Percentiles rank a stretch among this genome's conserved stretches.
Evolutionary conservation across 2,113 vertebrate genomes (phyloP).

Genomic region (Phocoena phocoena): DNA sequence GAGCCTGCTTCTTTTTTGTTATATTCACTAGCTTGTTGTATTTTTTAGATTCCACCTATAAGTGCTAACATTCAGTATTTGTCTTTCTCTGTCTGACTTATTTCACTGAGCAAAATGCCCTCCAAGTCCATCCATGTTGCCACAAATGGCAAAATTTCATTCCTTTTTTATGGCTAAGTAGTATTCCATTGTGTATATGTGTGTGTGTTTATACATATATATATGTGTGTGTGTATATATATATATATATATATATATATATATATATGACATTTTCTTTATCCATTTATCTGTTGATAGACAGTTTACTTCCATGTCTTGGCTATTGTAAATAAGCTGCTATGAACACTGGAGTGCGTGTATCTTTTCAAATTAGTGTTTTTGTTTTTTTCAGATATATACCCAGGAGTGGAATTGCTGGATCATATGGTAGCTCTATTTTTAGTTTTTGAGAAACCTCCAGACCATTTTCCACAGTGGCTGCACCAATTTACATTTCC

Average conservation of each 20-base stretch:
- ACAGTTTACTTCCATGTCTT: background rate
- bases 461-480: too few relatives aligned
- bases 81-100: background rate
- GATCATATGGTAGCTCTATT: background rate
- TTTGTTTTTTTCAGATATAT: background rate
- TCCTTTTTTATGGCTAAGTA: background rate
- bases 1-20: background rate
- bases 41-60: background rate
- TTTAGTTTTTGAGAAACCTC: background rate
- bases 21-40: background rate
- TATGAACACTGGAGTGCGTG: background rate
- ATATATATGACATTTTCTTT: too few relatives aligned
- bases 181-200: background rate
- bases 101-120: background rate
- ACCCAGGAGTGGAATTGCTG: background rate
- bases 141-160: background rate
- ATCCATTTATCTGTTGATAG: background rate
- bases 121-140: background rate
- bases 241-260: too few relatives aligned
- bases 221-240: fast-evolving
- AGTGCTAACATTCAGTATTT: background rate
- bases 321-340: background rate
- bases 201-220: too few relatives aligned
- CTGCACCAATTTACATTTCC: too few relatives aligned
- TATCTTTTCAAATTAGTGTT: background rate